Evolutionary conservation across 2,888 invertebrate species (phyloP).

Genomic region (Xestia ashworthii): DNA sequence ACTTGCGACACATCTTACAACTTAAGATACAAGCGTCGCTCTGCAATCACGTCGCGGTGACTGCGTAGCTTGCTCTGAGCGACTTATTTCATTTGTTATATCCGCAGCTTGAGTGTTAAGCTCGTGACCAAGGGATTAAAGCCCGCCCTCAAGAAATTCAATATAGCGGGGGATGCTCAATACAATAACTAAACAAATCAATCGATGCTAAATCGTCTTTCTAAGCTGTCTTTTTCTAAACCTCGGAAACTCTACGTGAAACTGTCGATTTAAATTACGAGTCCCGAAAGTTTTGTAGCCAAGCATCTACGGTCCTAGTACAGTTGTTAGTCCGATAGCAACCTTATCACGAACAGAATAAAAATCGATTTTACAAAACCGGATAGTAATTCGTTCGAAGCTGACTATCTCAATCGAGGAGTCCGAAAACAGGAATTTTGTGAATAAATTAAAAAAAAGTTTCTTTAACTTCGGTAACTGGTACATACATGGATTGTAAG

Average conservation of each 20-base stretch:
- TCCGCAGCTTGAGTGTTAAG: neutral
- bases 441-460: conserved; percentile 36
- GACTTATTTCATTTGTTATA: neutral
- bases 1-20: neutral
- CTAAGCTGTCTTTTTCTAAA: neutral
- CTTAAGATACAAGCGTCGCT: neutral
- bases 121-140: neutral
- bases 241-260: neutral
- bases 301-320: neutral
- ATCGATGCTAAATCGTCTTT: neutral
- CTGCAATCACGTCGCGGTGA: neutral
- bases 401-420: neutral
- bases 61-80: too few relatives aligned
- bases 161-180: neutral
- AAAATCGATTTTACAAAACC: neutral
- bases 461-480: conserved; percentile 26
- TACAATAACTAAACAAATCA: neutral
- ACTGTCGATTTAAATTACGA: conserved; percentile 16
- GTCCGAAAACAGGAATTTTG: conserved; percentile 19
- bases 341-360: neutral
- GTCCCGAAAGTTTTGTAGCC: neutral
- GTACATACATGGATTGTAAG: neutral
- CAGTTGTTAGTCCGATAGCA: neutral
- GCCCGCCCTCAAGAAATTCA: neutral
- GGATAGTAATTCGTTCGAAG: neutral